These are phyloP conservation scores for Macroramphosus scolopax DNA, from an alignment of 2,797 vertebrate genomes.

Conservation along the genomic window DNA sequence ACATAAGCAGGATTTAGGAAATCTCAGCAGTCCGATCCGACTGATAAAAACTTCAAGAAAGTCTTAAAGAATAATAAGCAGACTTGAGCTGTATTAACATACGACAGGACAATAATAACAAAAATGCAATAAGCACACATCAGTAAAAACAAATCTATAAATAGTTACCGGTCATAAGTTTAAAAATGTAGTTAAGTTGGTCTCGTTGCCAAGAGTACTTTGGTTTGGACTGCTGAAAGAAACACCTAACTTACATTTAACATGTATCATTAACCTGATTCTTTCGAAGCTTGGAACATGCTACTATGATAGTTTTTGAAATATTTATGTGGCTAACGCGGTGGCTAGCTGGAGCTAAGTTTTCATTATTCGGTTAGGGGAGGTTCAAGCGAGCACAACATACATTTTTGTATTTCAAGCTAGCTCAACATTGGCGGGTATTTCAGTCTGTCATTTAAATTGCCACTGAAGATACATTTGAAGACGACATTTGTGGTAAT, in stretches of 20 bases:
- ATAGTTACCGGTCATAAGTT: slow-evolving; percentile 27
- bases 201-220: slow-evolving; percentile 7
- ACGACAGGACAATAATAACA: not conserved
- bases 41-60: slow-evolving; percentile 47
- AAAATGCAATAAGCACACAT: slow-evolving; percentile 15
- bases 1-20: not conserved
- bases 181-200: slow-evolving; percentile 1
- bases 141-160: slow-evolving; percentile 25
- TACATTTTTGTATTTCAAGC: too few relatives aligned
- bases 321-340: too few relatives aligned
- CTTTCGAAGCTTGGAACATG: too few relatives aligned
- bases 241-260: too few relatives aligned
- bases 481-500: not conserved
- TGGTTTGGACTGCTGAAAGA: too few relatives aligned
- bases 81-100: not conserved
- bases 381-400: not conserved
- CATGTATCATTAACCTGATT: too few relatives aligned
- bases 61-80: not conserved
- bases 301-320: too few relatives aligned
- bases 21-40: too few relatives aligned
- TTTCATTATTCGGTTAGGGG: not conserved
- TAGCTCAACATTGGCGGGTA: too few relatives aligned
- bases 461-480: too few relatives aligned
- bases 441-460: too few relatives aligned
- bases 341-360: slow-evolving; percentile 12